Percentiles rank a stretch among this genome's conserved stretches.
phyloP scores from a whole-genome alignment of 2,888 invertebrate species.

The Hirudinaria manillensis region DNA sequence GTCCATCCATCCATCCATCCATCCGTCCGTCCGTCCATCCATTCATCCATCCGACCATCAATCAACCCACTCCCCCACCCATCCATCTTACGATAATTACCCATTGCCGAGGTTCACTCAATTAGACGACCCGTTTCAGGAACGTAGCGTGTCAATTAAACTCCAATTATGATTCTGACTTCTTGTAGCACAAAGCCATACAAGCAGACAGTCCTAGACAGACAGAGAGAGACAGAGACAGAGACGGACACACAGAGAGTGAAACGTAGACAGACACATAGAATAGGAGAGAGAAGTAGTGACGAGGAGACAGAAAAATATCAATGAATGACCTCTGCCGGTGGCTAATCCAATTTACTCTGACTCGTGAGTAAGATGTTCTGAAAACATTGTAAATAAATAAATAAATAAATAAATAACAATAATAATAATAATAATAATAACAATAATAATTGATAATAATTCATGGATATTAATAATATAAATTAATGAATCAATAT shows the following conservation, averaged over 20 bases:
- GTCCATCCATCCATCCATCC: neutral
- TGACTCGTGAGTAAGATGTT: no score
- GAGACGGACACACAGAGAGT: neutral
- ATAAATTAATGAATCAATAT: neutral
- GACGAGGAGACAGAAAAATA: neutral
- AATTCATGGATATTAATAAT: neutral
- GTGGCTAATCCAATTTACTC: no score
- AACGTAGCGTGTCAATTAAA: no score
- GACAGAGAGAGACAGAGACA: neutral
- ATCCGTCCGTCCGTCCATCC: neutral
- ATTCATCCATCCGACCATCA: neutral
- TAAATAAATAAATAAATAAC: neutral
- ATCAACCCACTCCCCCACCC: no score
- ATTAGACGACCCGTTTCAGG: no score
- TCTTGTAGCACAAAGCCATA: no score
- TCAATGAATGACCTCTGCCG: neutral
- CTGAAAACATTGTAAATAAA: neutral
- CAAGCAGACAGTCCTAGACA: no score
- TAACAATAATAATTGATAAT: neutral
- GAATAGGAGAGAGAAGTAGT: neutral
- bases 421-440: conserved; percentile 7
- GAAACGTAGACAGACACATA: neutral
- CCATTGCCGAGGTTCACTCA: no score
- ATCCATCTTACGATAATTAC: no score
- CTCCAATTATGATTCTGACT: no score